Base-by-base conservation (phyloP, 2,113 vertebrate species). In the Myodes glareolus region DNA sequence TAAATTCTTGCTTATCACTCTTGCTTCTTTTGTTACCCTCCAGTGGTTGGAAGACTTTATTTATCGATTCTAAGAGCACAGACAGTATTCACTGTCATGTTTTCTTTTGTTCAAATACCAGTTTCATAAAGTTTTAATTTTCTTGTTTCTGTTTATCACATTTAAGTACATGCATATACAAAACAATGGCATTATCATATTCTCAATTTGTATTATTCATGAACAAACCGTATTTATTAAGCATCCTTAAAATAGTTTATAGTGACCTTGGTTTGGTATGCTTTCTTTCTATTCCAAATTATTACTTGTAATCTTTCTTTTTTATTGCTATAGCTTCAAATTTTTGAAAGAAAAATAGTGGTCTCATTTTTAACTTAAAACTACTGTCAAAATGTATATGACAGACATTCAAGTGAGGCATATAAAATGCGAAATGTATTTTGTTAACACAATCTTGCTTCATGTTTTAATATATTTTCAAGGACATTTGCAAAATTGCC, bases 401-500 rank as follows among this genome's bases (percentile, higher is more conserved):
- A 58, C 82, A 94, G n/a, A 85, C 67, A 96, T 1, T 12, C 42
- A 87, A 77, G 27, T 58, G 50, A 85, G 92, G 36, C 45, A 50
- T 70, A 86, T 2, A 96, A 95, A 96, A 95, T 88, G 4, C 84
- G 39, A 97, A 91, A 90, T 96, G 10, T 82, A 92, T 95, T 91
- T 96, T 97, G 68, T 85, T 96, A 95, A 85, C 65, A 94, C 19
- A 94, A 52, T 85, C 39, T 84, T 45, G 55, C 67, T 29, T 92
- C 87, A 85, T 85, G 52, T 75, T 95, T 94, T 94, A 93, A 89
- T 93, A 77, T 90, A 17, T 39, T 97, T 95, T 94, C 75, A 94
- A 90, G 81, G 36, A 61, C 12, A 93, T 27, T 94, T 96, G 76
- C 45, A 19, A 97, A 96, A 97, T 90, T 95, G 55, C 39, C n/a